A percentile compares a stretch with the other conserved stretches of the same genome.
Evolutionary conservation across 2,797 vertebrate genomes (phyloP).

Genomic region (Macropus fuliginosus): DNA sequence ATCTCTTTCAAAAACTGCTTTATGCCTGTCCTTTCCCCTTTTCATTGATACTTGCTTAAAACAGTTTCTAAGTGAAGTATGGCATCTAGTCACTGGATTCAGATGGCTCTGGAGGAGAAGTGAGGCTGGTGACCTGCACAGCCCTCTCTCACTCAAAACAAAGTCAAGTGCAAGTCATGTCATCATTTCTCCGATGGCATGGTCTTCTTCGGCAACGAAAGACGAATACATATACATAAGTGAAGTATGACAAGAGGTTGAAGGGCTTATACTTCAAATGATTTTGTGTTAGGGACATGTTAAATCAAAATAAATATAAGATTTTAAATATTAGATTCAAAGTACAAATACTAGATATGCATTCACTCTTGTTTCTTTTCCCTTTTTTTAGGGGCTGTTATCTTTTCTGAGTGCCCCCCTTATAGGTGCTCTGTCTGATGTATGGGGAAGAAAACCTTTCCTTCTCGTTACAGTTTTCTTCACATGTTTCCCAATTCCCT

Average conservation of each 20-base stretch:
- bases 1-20: neutral
- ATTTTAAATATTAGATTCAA: neutral
- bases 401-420: conserved; percentile 92
- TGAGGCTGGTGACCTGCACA: no score
- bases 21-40: neutral
- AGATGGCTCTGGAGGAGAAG: no score
- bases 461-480: conserved; percentile 92
- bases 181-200: no score
- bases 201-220: no score
- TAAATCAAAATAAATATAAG: neutral
- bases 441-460: conserved; percentile 91
- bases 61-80: neutral
- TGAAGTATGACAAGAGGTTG: neutral
- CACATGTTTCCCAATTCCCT: conserved; percentile 91
- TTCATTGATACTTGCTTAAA: neutral
- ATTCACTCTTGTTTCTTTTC: conserved; percentile 37
- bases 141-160: no score
- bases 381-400: conserved; percentile 87
- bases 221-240: neutral
- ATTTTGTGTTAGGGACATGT: neutral
- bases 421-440: conserved; percentile 91
- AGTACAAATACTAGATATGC: neutral
- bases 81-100: no score
- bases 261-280: neutral
- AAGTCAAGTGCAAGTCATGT: no score